Base-by-base conservation (phyloP, 2,113 vertebrate genomes). In the Sphyrna mokarran region DNA sequence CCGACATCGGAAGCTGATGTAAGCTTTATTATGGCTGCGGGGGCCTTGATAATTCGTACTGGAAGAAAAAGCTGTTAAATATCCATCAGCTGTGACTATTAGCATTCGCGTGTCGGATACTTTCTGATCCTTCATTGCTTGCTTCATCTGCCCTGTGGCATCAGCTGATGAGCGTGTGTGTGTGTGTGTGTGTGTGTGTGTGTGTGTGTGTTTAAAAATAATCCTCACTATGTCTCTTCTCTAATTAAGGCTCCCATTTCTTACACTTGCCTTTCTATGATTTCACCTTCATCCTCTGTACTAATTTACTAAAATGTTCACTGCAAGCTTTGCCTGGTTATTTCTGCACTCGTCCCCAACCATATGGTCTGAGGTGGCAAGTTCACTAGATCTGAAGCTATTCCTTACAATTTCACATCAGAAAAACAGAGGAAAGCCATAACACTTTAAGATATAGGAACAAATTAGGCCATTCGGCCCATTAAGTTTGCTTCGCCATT, bases 51-150 rank as follows among this genome's bases (percentile, higher is more conserved):
- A 90, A 33, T 90, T 90, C 48, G 11, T 33, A 37, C 63, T 40
- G n/a, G 63, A 69, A 69, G 11, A 70, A 94, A 94, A 94, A 94
- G n/a, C 91, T 69, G 66, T 70, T 94, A 94, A 94, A 43, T 69
- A 94, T 22, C 66, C 63, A 94, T 94, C 91, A 94, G 33, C 63
- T 69, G 66, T 43, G 40, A 94, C 91, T 70, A 40, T 69, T 23
- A 69, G 91, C 40, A 40, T 94, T 94, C 37, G 3, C 7, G 63
- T 13, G 66, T 70, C n/a, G 23, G 40, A 43, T 43, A 22, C 1
- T 40, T 61, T 94, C 26, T 63, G 29, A 23, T 43, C n/a, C 37
- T 70, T 69, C 37, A 94, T 40, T 70, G 37, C 33, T 23, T 43
- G 37, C 37, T 70, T 94, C 68, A 69, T 68, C 66, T 69, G 91